Percentiles rank a stretch among this genome's conserved stretches.
Evolutionary conservation across 2,113 vertebrate genomes (phyloP).

Genomic region (Platanista minor): DNA sequence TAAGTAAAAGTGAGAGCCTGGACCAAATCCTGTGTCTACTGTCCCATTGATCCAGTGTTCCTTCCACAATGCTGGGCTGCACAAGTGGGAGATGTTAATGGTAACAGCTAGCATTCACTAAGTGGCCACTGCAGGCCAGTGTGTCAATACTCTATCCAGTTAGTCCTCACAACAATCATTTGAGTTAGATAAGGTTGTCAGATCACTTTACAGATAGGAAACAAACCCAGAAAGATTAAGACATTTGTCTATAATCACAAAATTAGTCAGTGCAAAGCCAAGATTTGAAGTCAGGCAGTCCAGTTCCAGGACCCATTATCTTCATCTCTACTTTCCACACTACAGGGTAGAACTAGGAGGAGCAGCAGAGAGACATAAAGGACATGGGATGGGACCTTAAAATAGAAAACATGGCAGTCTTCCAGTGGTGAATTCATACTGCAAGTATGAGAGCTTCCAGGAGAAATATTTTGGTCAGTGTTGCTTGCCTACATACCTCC

Average conservation of each 20-base stretch:
- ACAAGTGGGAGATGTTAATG: background rate
- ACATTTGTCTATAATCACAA: background rate
- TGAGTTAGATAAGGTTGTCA: background rate
- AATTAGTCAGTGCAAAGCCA: background rate
- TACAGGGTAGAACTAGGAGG: constrained; percentile 3
- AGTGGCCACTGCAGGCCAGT: background rate
- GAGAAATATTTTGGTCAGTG: constrained; percentile 55
- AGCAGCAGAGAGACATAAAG: constrained; percentile 42
- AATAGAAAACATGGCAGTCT: constrained; percentile 67
- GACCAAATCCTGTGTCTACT: background rate
- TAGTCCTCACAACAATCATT: background rate
- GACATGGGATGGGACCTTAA: constrained; percentile 53
- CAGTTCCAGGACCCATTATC: background rate
- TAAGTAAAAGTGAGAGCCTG: background rate
- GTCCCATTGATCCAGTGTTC: background rate
- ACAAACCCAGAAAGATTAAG: background rate
- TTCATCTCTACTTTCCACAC: background rate
- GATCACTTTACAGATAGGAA: background rate
- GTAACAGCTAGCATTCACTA: background rate
- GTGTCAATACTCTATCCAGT: background rate
- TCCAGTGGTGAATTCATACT: constrained; percentile 63
- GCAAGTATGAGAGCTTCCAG: constrained; percentile 55
- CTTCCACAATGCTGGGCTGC: background rate
- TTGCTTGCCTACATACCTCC: constrained; percentile 17
- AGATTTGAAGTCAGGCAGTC: constrained; percentile 17